phyloP scores from a whole-genome alignment of 2,113 vertebrate species.

The Miniopterus natalensis region DNA sequence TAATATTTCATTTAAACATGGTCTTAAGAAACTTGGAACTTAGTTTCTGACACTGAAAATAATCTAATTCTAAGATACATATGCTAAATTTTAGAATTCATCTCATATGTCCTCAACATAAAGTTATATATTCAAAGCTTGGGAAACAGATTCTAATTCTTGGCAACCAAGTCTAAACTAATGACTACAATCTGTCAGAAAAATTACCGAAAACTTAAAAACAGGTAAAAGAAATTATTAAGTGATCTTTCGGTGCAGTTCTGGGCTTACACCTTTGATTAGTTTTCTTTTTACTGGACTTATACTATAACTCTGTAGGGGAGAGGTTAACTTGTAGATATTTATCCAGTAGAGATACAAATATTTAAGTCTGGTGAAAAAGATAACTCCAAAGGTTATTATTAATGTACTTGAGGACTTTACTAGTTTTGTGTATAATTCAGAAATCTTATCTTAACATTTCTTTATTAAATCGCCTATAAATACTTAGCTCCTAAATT shows the following conservation, averaged over 20 bases:
- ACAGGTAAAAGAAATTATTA: conserved; percentile 20
- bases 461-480: conserved; percentile 14
- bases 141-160: conserved; percentile 44
- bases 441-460: conserved; percentile 15
- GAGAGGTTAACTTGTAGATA: not conserved
- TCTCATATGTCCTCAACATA: conserved; percentile 43
- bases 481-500: conserved; percentile 36
- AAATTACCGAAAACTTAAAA: conserved; percentile 50
- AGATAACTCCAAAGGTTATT: conserved; percentile 29
- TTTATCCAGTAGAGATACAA: conserved; percentile 15
- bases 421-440: not conserved
- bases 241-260: conserved; percentile 22
- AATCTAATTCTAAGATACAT: conserved; percentile 50
- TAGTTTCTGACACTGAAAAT: conserved; percentile 48
- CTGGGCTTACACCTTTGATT: not conserved
- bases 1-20: conserved; percentile 3
- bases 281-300: conserved; percentile 1
- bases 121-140: conserved; percentile 59
- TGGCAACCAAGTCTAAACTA: conserved; percentile 19
- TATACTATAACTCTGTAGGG: not conserved
- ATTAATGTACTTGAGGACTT: not conserved
- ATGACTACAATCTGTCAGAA: conserved; percentile 34
- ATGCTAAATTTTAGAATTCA: conserved; percentile 59
- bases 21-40: conserved; percentile 61
- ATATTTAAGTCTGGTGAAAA: conserved; percentile 29